phyloP scores from a whole-genome alignment of 2,113 vertebrate species.

The Ptilonorhynchus violaceus region DNA sequence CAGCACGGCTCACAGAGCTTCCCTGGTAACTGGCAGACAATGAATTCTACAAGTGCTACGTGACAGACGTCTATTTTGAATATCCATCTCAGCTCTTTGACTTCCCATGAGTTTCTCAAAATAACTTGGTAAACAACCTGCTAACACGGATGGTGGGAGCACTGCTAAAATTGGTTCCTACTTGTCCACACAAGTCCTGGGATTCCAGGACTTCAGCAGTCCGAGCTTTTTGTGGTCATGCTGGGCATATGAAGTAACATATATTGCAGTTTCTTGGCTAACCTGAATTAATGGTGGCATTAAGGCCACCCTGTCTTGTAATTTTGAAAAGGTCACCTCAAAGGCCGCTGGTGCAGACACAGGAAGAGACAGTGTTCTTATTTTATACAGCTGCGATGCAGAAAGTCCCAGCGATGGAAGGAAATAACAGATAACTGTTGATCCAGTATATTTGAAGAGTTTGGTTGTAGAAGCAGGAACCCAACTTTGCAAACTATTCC shows the following conservation, averaged over 20 bases:
- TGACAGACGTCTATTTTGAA: constrained; percentile 48
- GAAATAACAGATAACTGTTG: not conserved
- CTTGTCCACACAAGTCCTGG: constrained; percentile 48
- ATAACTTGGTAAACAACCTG: constrained; percentile 55
- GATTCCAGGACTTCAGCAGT: not conserved
- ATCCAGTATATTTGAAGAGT: not conserved
- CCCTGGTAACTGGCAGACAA: constrained; percentile 13
- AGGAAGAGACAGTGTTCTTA: not conserved
- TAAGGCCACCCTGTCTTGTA: not conserved
- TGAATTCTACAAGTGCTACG: constrained; percentile 16
- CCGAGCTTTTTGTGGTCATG: not conserved
- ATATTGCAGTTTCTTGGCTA: not conserved
- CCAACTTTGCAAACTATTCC: not conserved
- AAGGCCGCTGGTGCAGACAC: not conserved
- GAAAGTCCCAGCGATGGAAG: not conserved
- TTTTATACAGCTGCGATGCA: not conserved
- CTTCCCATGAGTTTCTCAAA: constrained; percentile 47
- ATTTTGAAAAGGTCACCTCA: constrained; percentile 9
- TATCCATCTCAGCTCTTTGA: constrained; percentile 4
- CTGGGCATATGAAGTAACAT: not conserved
- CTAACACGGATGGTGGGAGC: not conserved
- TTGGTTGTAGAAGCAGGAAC: not conserved
- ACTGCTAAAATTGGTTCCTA: constrained; percentile 17
- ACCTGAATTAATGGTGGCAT: not conserved
- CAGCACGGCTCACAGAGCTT: not conserved